Conservation (phyloP, 2,888 invertebrate genomes). For the Yponomeuta plumbellus region DNA sequence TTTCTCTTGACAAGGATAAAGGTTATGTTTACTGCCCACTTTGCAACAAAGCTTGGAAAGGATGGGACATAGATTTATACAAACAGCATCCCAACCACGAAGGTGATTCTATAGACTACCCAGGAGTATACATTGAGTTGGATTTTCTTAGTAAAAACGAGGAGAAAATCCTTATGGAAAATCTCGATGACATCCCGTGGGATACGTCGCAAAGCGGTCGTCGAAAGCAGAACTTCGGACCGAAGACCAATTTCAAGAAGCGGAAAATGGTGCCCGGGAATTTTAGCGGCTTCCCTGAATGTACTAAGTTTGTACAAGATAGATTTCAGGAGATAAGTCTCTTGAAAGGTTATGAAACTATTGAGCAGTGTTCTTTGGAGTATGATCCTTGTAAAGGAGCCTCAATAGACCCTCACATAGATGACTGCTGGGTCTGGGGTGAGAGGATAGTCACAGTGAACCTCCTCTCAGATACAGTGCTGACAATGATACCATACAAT, state of each 20-base stretch:
- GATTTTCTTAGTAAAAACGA: conserved; percentile 86
- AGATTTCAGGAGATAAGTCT: conserved; percentile 79
- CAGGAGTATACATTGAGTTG: conserved; percentile 81
- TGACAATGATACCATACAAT: conserved; percentile 84
- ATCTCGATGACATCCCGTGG: conserved; percentile 90
- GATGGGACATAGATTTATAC: conserved; percentile 80
- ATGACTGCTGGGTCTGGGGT: conserved; percentile 99
- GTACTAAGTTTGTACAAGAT: conserved; percentile 86
- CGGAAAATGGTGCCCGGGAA: conserved; percentile 84
- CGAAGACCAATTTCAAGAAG: conserved; percentile 98
- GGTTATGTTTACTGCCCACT: conserved; percentile 85
- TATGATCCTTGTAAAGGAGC: conserved; percentile 92
- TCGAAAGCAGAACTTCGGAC: conserved; percentile 98
- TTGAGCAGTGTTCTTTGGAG: conserved; percentile 97
- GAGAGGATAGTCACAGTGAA: conserved; percentile 96
- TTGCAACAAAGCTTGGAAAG: conserved; percentile 85
- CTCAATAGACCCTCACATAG: conserved; percentile 97
- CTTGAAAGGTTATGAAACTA: conserved; percentile 84
- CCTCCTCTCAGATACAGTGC: conserved; percentile 85
- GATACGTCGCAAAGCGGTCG: conserved; percentile 95
- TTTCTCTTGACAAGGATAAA: conserved; percentile 67
- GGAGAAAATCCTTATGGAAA: conserved; percentile 78
- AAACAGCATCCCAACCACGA: conserved; percentile 81
- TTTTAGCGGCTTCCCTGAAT: conserved; percentile 92
- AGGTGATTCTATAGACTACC: conserved; percentile 77